These are phyloP conservation scores for Dendrolimus pini DNA, from an alignment of 2,888 invertebrate species.

Conservation along the genomic window DNA sequence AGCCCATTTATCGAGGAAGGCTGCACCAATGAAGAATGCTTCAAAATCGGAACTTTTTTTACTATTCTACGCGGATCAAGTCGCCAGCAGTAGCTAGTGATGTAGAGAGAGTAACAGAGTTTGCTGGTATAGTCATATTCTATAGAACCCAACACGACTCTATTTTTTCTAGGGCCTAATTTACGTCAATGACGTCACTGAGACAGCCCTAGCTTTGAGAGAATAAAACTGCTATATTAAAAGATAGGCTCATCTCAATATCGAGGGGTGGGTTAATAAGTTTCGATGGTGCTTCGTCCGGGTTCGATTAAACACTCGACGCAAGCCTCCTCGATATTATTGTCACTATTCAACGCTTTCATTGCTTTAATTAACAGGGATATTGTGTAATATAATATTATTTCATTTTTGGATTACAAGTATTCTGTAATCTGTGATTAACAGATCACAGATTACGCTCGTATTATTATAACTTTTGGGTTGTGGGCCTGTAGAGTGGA, in stretches of 20 bases:
- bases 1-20: too few relatives aligned
- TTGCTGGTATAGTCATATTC: background rate
- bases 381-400: background rate
- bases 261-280: background rate
- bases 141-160: too few relatives aligned
- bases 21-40: too few relatives aligned
- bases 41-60: too few relatives aligned
- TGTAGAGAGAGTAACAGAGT: background rate
- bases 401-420: background rate
- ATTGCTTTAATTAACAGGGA: background rate
- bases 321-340: background rate
- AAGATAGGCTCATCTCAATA: background rate
- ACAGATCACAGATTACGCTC: background rate
- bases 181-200: background rate
- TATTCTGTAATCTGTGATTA: background rate
- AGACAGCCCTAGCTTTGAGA: background rate
- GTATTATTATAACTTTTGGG: background rate
- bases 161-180: background rate
- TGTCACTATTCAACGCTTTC: background rate
- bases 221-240: background rate
- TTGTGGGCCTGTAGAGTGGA: too few relatives aligned
- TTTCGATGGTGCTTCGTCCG: background rate
- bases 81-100: too few relatives aligned
- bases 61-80: too few relatives aligned
- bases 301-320: background rate